A percentile compares a stretch with the other conserved stretches of the same genome.
Evolutionary conservation across 2,797 vertebrate genomes (phyloP).

Genomic region (Clarias pachynema): DNA sequence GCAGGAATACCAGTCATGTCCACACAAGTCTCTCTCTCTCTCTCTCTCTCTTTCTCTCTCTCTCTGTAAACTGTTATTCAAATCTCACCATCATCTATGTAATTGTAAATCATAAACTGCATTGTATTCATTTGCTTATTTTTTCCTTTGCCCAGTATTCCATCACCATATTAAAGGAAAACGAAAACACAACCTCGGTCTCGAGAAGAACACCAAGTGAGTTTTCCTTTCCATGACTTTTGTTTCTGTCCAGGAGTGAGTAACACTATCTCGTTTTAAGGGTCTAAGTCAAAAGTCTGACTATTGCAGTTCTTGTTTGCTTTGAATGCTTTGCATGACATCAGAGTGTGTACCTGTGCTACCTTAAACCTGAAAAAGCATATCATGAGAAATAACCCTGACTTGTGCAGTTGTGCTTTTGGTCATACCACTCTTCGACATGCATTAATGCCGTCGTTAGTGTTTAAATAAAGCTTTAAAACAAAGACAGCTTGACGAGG

Average conservation of each 20-base stretch:
- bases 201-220: conserved; percentile 40
- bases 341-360: not conserved
- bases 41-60: conserved; percentile 8
- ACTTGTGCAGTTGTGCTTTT: not conserved
- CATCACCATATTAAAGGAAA: conserved; percentile 54
- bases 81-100: conserved; percentile 7
- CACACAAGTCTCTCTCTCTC: conserved; percentile 31
- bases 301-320: conserved; percentile 5
- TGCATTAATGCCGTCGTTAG: not conserved
- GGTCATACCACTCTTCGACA: not conserved
- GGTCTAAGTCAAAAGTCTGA: not conserved
- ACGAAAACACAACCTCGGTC: not conserved
- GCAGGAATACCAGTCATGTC: conserved; percentile 50
- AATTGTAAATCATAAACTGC: not conserved
- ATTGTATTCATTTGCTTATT: not conserved
- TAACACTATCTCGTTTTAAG: not conserved
- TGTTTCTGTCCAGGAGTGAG: not conserved
- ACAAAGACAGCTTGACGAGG: not conserved
- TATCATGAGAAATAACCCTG: not conserved
- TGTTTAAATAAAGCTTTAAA: conserved; percentile 3
- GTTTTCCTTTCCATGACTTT: conserved; percentile 10
- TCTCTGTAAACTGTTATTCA: conserved; percentile 6
- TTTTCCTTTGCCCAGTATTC: conserved; percentile 27
- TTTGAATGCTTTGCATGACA: conserved; percentile 11
- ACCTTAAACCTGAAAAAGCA: not conserved